Percentiles rank a stretch among this genome's conserved stretches.
Conservation (phyloP, 2,888 invertebrate species). For the Drosophila cracens region DNA sequence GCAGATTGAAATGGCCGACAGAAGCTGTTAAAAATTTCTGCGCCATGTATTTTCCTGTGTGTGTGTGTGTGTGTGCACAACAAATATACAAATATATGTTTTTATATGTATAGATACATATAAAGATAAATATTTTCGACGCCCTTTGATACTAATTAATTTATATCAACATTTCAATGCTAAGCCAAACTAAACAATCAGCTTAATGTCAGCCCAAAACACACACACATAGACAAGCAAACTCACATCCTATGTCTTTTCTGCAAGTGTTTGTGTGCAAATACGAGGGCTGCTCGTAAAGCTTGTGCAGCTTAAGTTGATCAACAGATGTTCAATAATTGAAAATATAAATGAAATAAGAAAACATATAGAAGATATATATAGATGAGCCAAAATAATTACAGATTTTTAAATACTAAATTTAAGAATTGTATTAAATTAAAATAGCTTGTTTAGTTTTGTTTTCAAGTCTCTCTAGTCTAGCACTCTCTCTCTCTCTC, state of each 20-base stretch:
- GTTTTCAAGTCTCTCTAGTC: no score
- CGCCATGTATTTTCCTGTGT: constrained; percentile 53
- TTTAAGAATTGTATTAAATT: neutral
- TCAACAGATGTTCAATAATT: neutral
- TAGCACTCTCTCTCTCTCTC: neutral
- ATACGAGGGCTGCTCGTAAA: constrained; percentile 11
- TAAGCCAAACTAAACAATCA: constrained; percentile 80
- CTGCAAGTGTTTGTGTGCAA: constrained; percentile 13
- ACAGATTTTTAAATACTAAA: no score
- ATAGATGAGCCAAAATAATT: no score
- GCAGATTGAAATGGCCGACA: constrained; percentile 10
- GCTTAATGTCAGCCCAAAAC: constrained; percentile 71
- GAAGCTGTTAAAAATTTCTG: constrained; percentile 53
- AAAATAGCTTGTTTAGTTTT: neutral
- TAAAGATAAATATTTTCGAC: constrained; percentile 53
- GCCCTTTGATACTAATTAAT: constrained; percentile 74
- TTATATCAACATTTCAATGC: constrained; percentile 80
- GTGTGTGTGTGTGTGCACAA: constrained; percentile 11
- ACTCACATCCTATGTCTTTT: constrained; percentile 11
- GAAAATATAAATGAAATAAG: neutral
- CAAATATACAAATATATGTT: neutral
- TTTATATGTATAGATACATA: constrained; percentile 33
- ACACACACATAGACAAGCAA: constrained; percentile 15
- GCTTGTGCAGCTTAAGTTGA: neutral
- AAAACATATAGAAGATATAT: neutral